Evolutionary conservation across 2,797 vertebrate genomes (phyloP).

Genomic region (Hemitrygon akajei): DNA sequence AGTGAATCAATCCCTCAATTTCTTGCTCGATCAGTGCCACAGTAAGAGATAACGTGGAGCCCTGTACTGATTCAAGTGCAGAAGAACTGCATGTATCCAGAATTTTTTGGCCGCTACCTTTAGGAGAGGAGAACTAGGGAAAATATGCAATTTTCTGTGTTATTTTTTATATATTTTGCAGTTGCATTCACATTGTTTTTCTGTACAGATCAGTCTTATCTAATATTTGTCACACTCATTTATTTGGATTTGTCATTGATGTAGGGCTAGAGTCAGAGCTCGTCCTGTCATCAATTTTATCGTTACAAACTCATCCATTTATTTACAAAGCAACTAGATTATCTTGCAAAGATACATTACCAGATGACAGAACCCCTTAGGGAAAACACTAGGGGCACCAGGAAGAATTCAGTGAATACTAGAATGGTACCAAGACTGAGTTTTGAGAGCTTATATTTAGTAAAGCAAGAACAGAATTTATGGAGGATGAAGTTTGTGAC

Average conservation of each 20-base stretch:
- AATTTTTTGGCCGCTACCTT: not conserved
- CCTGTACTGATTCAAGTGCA: not conserved
- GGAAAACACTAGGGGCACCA: not conserved
- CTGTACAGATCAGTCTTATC: not conserved
- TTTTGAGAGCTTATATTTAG: not conserved
- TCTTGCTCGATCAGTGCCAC: not conserved
- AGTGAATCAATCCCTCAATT: not conserved
- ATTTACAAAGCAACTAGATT: slow-evolving; percentile 2
- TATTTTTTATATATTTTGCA: not conserved
- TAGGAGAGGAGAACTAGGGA: not conserved
- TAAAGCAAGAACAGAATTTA: not conserved
- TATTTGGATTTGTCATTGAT: slow-evolving; percentile 21
- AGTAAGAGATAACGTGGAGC: not conserved
- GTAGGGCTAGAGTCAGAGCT: not conserved
- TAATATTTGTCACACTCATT: not conserved
- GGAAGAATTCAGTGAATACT: not conserved
- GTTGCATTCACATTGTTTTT: not conserved
- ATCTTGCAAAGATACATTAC: slow-evolving; percentile 2
- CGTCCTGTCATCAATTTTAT: slow-evolving; percentile 9
- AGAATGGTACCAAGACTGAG: not conserved
- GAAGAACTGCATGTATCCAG: not conserved
- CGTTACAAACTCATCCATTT: slow-evolving; percentile 17
- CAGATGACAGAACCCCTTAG: not conserved
- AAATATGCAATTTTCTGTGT: not conserved
- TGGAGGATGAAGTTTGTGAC: not conserved